Evolutionary conservation across 1,140 invertebrate genomes (phyloP).

Genomic region (Bombyx mandarina): DNA sequence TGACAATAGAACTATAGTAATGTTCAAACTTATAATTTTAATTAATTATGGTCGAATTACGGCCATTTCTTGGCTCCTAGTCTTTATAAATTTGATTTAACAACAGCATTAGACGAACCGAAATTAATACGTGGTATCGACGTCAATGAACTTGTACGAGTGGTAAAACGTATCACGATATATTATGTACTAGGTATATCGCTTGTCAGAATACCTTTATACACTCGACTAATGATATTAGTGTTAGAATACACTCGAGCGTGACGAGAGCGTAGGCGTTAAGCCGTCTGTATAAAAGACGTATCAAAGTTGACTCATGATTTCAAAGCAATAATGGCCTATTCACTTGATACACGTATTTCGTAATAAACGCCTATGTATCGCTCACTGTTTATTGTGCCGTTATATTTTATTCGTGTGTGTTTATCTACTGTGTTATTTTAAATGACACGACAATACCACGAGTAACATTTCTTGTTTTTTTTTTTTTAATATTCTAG

Average conservation of each 20-base stretch:
- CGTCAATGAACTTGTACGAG: neutral
- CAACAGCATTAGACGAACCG: neutral
- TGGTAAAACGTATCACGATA: too few relatives aligned
- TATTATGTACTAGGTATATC: neutral
- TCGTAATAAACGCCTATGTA: constrained; percentile 17
- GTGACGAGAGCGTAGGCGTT: constrained; percentile 6
- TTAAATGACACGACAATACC: neutral
- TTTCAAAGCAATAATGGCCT: constrained; percentile 13
- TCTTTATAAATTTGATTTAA: too few relatives aligned
- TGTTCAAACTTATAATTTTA: too few relatives aligned
- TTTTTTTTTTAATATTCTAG: neutral
- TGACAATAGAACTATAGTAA: too few relatives aligned
- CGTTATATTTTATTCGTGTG: neutral
- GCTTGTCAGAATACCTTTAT: neutral
- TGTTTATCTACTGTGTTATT: neutral
- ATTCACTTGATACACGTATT: constrained; percentile 16
- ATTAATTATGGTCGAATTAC: too few relatives aligned
- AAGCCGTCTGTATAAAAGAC: constrained; percentile 15
- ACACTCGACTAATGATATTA: neutral
- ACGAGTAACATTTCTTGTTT: neutral
- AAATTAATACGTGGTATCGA: neutral
- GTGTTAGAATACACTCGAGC: neutral
- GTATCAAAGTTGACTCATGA: constrained; percentile 15
- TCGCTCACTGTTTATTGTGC: neutral
- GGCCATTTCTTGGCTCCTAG: too few relatives aligned